Evolutionary conservation across 2,797 vertebrate genomes (phyloP), one percentile per base, ranked within the genome.

Genomic region (Vipera ursinii): DNA sequence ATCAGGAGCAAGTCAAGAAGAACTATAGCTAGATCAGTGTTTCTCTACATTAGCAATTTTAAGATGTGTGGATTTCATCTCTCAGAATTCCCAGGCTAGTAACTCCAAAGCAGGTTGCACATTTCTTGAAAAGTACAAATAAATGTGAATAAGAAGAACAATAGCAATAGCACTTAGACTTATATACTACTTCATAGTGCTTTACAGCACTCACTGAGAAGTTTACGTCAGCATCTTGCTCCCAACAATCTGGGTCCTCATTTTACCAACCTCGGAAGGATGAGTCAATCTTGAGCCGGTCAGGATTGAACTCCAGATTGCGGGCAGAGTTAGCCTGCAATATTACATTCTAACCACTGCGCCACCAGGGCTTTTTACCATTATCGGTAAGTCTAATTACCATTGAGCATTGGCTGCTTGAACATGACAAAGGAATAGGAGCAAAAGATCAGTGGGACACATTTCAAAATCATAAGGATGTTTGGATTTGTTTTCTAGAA

Each of bases 361-460:
- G 13, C 13, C 63, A n/a, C 28, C 63, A 15, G 65, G n/a, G 65
- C n/a, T 69, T 5, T 65, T 65, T 65, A 69, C 15, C 13, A 15
- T 32, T 69, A 69, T 69, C 17, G 65, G n/a, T 32, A 69, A 69
- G 13, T 13, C 65, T 32, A 28, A 1, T 88, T 56, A 51, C 28
- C 86, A 9, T 6, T 55, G 65, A 69, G n/a, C 13, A 69, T 44
- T 20, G 53, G 57, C 87, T 82, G 51, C 90, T 95, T 90, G 22
- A 10, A 28, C 95, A 93, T 56, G 17, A 56, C 38, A 78, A 44
- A 92, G 57, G 4, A 87, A 55, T 2, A 2, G 78, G 61, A n/a
- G 57, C 38, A 90, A 93, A 59, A 22, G 86, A 2, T 0, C 0
- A 20, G 8, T 88, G 44, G 2, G 17, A 51, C 2, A 6, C 0